phyloP scores from a whole-genome alignment of 2,888 invertebrate genomes.

The Cyaniris semiargus region DNA sequence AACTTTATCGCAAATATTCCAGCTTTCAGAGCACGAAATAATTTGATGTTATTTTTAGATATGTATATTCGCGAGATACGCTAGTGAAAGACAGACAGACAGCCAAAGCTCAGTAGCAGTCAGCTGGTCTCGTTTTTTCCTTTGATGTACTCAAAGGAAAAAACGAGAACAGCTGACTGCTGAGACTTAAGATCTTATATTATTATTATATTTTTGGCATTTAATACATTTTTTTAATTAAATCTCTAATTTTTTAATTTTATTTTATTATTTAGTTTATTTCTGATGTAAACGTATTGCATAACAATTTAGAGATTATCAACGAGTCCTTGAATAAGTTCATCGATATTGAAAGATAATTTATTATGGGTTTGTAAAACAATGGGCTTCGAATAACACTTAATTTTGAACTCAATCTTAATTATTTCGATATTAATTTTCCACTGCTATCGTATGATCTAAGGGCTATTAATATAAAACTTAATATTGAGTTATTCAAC shows the following conservation, averaged over 20 bases:
- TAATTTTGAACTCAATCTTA: background rate
- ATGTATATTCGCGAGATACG: too few species aligned
- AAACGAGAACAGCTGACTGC: too few species aligned
- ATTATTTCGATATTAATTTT: background rate
- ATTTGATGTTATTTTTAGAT: background rate
- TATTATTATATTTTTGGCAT: too few species aligned
- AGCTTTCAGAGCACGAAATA: background rate
- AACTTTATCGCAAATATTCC: background rate
- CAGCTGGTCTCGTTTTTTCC: background rate
- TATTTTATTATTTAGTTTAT: too few species aligned
- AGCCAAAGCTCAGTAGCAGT: too few species aligned
- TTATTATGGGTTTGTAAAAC: background rate
- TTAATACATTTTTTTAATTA: too few species aligned
- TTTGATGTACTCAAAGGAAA: too few species aligned
- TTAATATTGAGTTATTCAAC: background rate
- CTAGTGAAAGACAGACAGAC: background rate
- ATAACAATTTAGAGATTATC: background rate
- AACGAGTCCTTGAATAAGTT: background rate
- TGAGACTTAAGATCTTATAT: too few species aligned
- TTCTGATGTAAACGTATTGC: background rate
- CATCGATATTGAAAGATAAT: background rate
- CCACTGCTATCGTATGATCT: background rate
- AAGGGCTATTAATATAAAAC: background rate
- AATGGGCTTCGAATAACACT: constrained; percentile 4
- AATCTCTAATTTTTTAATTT: too few species aligned